These are phyloP conservation scores for Papilio machaon DNA, from an alignment of 1,140 invertebrate species.

Conservation along the genomic window DNA sequence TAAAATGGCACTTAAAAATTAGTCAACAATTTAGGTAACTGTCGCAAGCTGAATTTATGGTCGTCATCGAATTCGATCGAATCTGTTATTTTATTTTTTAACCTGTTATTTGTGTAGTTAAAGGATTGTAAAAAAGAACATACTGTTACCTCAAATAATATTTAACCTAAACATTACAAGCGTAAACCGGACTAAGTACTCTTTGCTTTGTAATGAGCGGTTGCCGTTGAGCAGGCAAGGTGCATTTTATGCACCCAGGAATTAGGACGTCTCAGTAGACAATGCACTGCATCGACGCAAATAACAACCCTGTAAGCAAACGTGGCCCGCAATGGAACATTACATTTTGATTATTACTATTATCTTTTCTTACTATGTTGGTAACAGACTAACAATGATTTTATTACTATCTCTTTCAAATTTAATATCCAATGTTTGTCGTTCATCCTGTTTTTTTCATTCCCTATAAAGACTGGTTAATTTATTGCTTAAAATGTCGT, in stretches of 20 bases:
- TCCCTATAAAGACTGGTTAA: not conserved
- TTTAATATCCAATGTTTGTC: not conserved
- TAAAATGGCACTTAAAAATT: conserved; percentile 19
- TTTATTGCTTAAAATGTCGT: not conserved
- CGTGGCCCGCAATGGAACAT: conserved; percentile 45
- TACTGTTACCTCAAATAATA: no score
- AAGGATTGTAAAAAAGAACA: no score
- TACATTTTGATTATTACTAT: conserved; percentile 60
- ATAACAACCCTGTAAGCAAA: conserved; percentile 21
- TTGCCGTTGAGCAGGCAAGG: not conserved
- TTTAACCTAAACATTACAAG: not conserved
- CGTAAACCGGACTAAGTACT: not conserved
- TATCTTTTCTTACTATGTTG: conserved; percentile 49
- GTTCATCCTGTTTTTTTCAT: not conserved
- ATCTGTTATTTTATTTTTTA: no score
- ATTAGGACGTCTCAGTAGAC: conserved; percentile 37
- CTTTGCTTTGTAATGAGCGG: not conserved
- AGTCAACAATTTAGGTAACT: not conserved
- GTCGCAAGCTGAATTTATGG: no score
- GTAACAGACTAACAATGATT: conserved; percentile 50
- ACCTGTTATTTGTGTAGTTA: no score
- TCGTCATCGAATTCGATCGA: no score
- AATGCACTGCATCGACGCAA: conserved; percentile 2
- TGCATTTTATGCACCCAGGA: conserved; percentile 13
- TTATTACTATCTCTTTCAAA: conserved; percentile 13